Conservation (phyloP, 2,797 vertebrate genomes). For the Argentina silus region DNA sequence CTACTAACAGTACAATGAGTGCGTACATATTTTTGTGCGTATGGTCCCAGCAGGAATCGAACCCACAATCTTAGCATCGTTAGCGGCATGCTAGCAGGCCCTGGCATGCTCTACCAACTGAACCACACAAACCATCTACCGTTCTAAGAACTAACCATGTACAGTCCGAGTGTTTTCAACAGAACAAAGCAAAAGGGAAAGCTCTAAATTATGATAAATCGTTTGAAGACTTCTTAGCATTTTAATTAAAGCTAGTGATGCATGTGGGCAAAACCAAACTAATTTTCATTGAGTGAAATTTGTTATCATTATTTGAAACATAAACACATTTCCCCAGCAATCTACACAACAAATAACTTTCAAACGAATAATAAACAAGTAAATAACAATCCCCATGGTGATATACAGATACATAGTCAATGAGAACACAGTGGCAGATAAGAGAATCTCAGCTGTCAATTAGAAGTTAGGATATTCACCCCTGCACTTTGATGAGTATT, state of each 20-base stretch:
- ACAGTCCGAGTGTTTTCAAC: not conserved
- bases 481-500: no score
- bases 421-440: not conserved
- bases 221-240: conserved; percentile 50
- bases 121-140: no score
- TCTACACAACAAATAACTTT: conserved; percentile 36
- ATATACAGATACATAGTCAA: not conserved
- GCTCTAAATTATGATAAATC: conserved; percentile 59
- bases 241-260: conserved; percentile 64
- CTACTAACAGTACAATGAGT: no score
- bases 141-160: not conserved
- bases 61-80: no score
- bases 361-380: conserved; percentile 26
- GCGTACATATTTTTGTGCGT: no score
- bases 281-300: conserved; percentile 51
- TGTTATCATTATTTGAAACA: conserved; percentile 52
- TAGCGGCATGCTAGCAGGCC: no score
- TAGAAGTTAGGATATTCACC: not conserved
- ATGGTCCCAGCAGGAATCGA: no score
- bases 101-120: no score
- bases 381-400: conserved; percentile 13
- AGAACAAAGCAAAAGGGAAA: conserved; percentile 30
- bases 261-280: conserved; percentile 44
- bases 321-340: conserved; percentile 30
- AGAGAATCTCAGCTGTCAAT: not conserved